phyloP scores from a whole-genome alignment of 1,140 invertebrate genomes.

The Amphibalanus amphitrite region DNA sequence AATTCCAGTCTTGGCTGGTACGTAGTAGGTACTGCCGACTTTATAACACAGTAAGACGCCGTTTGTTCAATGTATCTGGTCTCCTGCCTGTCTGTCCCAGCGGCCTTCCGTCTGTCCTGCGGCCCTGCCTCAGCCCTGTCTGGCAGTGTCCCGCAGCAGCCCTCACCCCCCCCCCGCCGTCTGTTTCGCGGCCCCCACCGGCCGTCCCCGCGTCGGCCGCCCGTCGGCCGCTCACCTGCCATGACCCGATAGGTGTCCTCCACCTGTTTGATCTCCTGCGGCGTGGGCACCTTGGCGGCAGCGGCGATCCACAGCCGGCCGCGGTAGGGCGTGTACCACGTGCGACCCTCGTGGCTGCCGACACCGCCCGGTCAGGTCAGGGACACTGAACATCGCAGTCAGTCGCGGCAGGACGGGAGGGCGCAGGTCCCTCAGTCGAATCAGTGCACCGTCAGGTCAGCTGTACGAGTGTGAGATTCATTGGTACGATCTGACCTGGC shows the following conservation, averaged over 20 bases:
- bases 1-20: no score
- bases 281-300: conserved; percentile 49
- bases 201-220: not conserved
- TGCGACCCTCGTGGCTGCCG: conserved; percentile 74
- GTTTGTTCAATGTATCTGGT: no score
- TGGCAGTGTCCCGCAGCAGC: conserved; percentile 14
- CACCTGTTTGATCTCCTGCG: conserved; percentile 47
- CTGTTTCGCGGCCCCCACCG: conserved; percentile 4
- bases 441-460: no score
- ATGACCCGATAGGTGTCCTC: conserved; percentile 51
- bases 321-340: conserved; percentile 79
- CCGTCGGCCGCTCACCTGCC: conserved; percentile 38
- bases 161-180: conserved; percentile 2
- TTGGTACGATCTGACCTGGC: no score
- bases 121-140: no score
- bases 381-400: not conserved
- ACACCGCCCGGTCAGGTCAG: not conserved
- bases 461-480: no score
- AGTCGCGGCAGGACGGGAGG: no score
- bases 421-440: no score
- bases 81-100: no score
- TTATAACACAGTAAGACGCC: no score
- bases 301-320: conserved; percentile 89
- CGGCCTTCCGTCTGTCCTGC: no score
- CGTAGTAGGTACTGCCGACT: no score